Base-by-base conservation (phyloP, 2,113 vertebrate species). In the Cottus gobio region DNA sequence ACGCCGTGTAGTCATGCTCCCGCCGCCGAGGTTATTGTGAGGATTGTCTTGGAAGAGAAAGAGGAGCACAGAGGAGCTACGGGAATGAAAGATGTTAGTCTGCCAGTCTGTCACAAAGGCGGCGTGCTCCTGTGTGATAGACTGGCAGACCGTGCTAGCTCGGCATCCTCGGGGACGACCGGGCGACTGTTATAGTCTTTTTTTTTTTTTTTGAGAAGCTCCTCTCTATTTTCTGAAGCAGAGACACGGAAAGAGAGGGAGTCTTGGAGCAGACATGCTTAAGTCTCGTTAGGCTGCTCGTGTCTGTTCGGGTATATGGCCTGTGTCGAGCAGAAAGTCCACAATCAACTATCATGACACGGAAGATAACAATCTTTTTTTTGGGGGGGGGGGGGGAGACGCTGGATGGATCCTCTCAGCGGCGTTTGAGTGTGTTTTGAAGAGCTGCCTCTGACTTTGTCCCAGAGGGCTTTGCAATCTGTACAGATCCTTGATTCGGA, bases 61-160 rank as follows among this genome's bases (percentile, higher is more conserved):
- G 82, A 58, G 28, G 77, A 85, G 86, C 85, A 71, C 79, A 87
- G 87, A 90, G 90, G 85, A 86, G 89, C 85, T 69, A 50, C 83
- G 73, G 78, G 82, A 89, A 86, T 90, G 83, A 92, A 85, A 89
- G 89, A 91, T 90, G 90, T 90, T 89, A 58, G 86, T 89, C 89
- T 92, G 91, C 89, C 91, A 88, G 87, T 92, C 90, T 91, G 92
- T 92, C 90, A 92, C 91, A 88, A 91, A 92, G 82, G 87, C 85
- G 79, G 88, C 66, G 87, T 91, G 90, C 89, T 90, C 80, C 89
- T 81, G 82, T 88, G 91, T 91, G 91, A 93, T 89, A 86, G 91
- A 92, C 92, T 91, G 90, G 86, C 91, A 91, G 90, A 86, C 75
- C 89, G 66, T 88, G 90, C 85, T 52, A 64, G 89, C 90, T 89